A percentile compares a stretch with the other conserved stretches of the same genome.
phyloP scores from a whole-genome alignment of 1,140 invertebrate species.

The Drosophila ogumai region DNA sequence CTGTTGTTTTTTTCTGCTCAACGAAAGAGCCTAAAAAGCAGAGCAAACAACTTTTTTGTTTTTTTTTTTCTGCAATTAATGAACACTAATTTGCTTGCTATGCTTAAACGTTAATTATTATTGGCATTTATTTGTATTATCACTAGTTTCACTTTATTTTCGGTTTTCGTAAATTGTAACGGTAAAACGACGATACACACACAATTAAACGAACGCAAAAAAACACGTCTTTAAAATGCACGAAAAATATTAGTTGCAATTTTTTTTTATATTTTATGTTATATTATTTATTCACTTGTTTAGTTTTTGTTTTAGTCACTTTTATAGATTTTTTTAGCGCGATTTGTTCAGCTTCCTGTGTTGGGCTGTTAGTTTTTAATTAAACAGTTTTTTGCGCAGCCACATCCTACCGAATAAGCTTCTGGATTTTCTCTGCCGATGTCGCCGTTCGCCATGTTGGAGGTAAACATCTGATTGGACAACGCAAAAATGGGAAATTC shows the following conservation, averaged over 20 bases:
- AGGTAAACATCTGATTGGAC: conserved; percentile 4
- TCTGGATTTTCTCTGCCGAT: conserved; percentile 5
- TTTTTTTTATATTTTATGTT: conserved; percentile 1
- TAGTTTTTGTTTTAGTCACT: conserved; percentile 6
- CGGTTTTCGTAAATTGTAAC: conserved; percentile 57
- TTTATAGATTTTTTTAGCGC: conserved; percentile 15
- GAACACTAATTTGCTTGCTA: conserved; percentile 35
- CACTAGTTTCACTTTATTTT: conserved; percentile 24
- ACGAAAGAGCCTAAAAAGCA: conserved; percentile 22
- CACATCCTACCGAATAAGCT: conserved; percentile 15
- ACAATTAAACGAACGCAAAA: conserved; percentile 20
- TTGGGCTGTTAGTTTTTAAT: background rate
- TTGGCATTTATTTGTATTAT: conserved; percentile 22
- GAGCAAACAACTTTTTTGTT: conserved; percentile 14
- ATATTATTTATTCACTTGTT: conserved; percentile 10
- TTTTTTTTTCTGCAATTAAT: conserved; percentile 43
- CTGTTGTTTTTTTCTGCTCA: conserved; percentile 20
- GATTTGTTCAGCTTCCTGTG: background rate
- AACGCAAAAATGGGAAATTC: background rate
- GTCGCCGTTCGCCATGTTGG: background rate
- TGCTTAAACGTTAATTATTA: conserved; percentile 35
- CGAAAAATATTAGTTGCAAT: background rate
- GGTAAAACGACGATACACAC: conserved; percentile 57
- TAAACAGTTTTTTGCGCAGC: conserved; percentile 3
- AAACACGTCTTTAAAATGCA: conserved; percentile 11